Evolutionary conservation across 37 sponge, comb jelly and placozoan genomes (phyloP), one percentile per base, ranked within the genome.

Genomic region (Aplysina aerophoba): DNA sequence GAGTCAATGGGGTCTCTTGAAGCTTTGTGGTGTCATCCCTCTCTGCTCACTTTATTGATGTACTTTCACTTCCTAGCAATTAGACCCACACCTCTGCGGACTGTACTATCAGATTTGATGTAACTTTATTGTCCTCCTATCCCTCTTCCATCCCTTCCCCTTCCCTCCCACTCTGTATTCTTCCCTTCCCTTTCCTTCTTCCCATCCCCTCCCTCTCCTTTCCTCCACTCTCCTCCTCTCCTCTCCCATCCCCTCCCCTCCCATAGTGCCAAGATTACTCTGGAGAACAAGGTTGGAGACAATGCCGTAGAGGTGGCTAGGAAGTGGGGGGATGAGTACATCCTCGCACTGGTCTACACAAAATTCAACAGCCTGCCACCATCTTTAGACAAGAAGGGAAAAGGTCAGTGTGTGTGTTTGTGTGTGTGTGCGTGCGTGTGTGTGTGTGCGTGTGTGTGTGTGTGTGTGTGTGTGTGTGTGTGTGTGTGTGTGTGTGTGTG

Each of bases 311-410:
- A 96, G 15, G 87, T 96, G 0, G 94, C 94, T 75, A 91, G 81
- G 79, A 91, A 85, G 39, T 93, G 94, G 94, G 94, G 94, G 1
- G 94, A 96, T 79, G 92, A 91, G 30, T 85, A 79, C 79, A 88
- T 94, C 82, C 90, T 87, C 73, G 88, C 91, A 27, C 87, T 90
- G 2, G 73, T 94, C 41, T 88, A 94, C 68, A 85, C 94, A 71
- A 87, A 85, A 44, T 44, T 54, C 21, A 27, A 80, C 56, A 83
- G 62, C 22, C 84, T 90, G 12, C 94, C 91, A 68, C 84, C 87
- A n/a, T 73, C 84, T 24, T 20, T 73, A 2, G 86, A 88, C 16
- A 91, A 89, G 74, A 93, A 93, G 83, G 91, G 91, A 25, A 84
- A 84, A 81, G 82, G 82, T 81, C 25, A 59, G 82, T 82, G 64